phyloP scores from a whole-genome alignment of 1,140 invertebrate species.

The Coptotermes formosanus region DNA sequence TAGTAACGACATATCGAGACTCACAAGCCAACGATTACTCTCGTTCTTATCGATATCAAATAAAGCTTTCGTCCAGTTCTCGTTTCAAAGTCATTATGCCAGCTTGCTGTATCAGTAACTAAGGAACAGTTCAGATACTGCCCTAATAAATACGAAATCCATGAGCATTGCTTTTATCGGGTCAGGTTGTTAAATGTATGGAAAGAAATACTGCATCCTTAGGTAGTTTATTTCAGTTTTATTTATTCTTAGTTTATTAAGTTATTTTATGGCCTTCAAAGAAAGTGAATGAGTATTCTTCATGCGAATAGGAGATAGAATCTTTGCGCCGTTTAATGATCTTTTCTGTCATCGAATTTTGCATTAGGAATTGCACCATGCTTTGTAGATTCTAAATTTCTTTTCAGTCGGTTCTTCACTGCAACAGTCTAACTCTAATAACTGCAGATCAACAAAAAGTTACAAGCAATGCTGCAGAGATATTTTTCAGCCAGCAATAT shows the following conservation, averaged over 20 bases:
- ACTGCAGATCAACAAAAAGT: no score
- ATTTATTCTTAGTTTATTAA: not conserved
- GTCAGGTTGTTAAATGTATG: not conserved
- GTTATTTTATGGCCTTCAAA: not conserved
- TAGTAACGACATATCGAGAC: not conserved
- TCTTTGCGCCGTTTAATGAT: not conserved
- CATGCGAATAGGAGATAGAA: not conserved
- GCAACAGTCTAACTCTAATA: no score
- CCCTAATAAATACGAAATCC: not conserved
- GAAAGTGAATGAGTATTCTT: not conserved
- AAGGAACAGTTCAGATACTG: not conserved
- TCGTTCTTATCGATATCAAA: not conserved
- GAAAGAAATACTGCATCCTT: not conserved
- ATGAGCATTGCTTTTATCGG: not conserved
- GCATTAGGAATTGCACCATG: no score
- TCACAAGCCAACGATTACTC: not conserved
- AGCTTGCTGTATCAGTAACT: not conserved
- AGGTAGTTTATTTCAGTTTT: not conserved
- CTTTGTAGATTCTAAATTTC: no score
- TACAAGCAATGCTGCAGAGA: no score
- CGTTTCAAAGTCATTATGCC: not conserved
- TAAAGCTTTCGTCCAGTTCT: not conserved
- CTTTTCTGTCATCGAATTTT: not conserved
- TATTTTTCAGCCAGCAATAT: no score
- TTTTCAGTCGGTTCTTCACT: no score